These are phyloP conservation scores for Falco concolor DNA, from an alignment of 2,797 vertebrate species.

Conservation along the genomic window DNA sequence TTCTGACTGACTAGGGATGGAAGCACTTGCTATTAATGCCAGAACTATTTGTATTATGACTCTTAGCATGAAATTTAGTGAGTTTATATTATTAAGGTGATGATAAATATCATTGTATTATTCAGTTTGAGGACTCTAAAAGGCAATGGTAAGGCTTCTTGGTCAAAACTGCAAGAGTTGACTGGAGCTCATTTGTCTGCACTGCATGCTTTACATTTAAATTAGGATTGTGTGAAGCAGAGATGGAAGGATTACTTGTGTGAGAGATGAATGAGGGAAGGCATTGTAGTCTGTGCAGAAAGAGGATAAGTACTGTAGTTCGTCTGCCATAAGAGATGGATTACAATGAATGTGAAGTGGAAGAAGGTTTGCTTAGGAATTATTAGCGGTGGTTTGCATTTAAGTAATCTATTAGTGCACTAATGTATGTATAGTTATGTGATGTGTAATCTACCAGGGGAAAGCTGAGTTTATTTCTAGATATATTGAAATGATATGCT, in stretches of 20 bases:
- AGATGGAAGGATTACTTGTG: slow-evolving; percentile 64
- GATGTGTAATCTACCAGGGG: neutral
- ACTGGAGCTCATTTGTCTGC: slow-evolving; percentile 46
- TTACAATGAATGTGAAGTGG: slow-evolving; percentile 58
- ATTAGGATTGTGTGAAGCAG: slow-evolving; percentile 62
- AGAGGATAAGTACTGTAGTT: slow-evolving; percentile 53
- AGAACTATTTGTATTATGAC: neutral
- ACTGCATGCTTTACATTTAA: slow-evolving; percentile 67
- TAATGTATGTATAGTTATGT: neutral
- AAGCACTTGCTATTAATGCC: neutral
- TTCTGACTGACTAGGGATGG: neutral
- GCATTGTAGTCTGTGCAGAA: slow-evolving; percentile 48
- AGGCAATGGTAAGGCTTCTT: slow-evolving; percentile 8
- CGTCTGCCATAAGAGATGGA: slow-evolving; percentile 63
- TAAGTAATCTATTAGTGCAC: slow-evolving; percentile 54
- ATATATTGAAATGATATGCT: slow-evolving; percentile 2
- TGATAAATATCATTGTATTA: neutral
- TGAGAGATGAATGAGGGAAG: slow-evolving; percentile 58
- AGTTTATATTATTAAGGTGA: neutral
- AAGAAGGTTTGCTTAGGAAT: slow-evolving; percentile 61
- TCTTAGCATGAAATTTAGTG: neutral
- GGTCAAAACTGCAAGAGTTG: slow-evolving; percentile 24
- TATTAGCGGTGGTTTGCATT: slow-evolving; percentile 60
- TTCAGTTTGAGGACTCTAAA: slow-evolving; percentile 6
- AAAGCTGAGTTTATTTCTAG: slow-evolving; percentile 1